Base-by-base conservation (phyloP, 2,797 vertebrate genomes). In the Cheirogaleus major region DNA sequence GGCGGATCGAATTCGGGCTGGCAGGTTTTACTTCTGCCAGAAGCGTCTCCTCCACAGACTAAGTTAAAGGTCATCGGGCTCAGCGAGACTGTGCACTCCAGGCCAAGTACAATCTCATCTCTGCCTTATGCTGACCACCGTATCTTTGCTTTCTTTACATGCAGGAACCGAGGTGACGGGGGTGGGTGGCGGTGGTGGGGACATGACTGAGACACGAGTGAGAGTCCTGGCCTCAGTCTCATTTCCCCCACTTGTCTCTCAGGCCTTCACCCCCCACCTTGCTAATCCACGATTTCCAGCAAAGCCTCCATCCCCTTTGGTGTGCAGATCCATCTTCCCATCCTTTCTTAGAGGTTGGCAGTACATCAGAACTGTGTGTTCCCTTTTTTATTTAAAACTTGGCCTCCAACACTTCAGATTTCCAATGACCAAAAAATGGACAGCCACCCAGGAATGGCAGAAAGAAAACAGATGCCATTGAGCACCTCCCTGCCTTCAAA, bases 301-400 rank as follows among this genome's bases (percentile, higher is more conserved):
- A 45, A 94, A 27, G 13, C 43, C 63, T 79, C 50, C 43, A 20
- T 32, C 43, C 41, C 25, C 65, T 84, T 61, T 81, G 69, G 75
- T 52, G 38, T 45, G 23, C 14, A 80, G 23, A 81, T 11, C 30
- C 41, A 48, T 35, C 87, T 84, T 87, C 41, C 1, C 5, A 55
- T 57, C n/a, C 43, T 50, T 65, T 41, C 43, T 55, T 13, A 38
- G 93, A 82, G 67, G 43, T 38, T 81, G 76, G 72, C 72, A 75
- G 32, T 30, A 67, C 72, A 70, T 75, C 41, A 57, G 84, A 87
- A 94, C n/a, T 83, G 17, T 25, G 9, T 82, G 55, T 92, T 80
- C 69, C 61, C 30, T 90, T 95, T 90, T 91, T 59, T 73, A 82
- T 57, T 93, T 50, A 93, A 92, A 96, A 88, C 70, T 81, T 75